Conservation (phyloP, 2,888 invertebrate genomes). For the Drosophila lacicola region DNA sequence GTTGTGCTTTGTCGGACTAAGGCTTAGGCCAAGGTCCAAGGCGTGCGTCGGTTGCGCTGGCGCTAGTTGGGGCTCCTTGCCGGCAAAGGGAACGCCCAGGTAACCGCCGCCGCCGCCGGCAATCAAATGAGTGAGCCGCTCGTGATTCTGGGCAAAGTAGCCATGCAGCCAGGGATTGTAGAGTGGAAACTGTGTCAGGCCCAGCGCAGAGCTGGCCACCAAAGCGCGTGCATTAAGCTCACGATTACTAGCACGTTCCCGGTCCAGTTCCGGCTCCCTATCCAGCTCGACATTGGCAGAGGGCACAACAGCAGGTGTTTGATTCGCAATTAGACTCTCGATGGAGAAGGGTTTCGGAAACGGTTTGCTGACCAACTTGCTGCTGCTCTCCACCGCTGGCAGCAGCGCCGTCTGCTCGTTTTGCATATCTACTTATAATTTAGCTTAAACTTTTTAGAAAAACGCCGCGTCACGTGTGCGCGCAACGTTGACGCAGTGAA, state of each 20-base stretch:
- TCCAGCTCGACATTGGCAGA: slow-evolving; percentile 7
- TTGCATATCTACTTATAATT: slow-evolving; percentile 37
- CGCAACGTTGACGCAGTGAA: slow-evolving; percentile 73
- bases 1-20: slow-evolving; percentile 47
- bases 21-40: slow-evolving; percentile 44
- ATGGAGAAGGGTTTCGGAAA: slow-evolving; percentile 85
- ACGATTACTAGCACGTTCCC: slow-evolving; percentile 45
- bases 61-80: slow-evolving; percentile 45
- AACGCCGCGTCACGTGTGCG: slow-evolving; percentile 38
- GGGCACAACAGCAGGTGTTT: slow-evolving; percentile 55
- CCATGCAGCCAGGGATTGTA: slow-evolving; percentile 85
- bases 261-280: slow-evolving; percentile 23
- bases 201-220: slow-evolving; percentile 79
- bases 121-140: slow-evolving; percentile 83
- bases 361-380: slow-evolving; percentile 64
- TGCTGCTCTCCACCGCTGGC: slow-evolving; percentile 38
- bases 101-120: slow-evolving; percentile 71
- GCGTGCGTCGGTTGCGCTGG: slow-evolving; percentile 50
- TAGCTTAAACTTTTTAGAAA: neutral
- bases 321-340: slow-evolving; percentile 84
- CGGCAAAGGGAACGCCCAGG: slow-evolving; percentile 50
- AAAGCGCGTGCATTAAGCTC: slow-evolving; percentile 79
- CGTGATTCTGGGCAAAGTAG: slow-evolving; percentile 84
- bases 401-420: slow-evolving; percentile 44
- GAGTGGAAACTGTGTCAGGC: slow-evolving; percentile 83